Evolutionary conservation across 2,113 vertebrate species (phyloP), one percentile per base, ranked within the genome.

Genomic region (Oncorhynchus mykiss): DNA sequence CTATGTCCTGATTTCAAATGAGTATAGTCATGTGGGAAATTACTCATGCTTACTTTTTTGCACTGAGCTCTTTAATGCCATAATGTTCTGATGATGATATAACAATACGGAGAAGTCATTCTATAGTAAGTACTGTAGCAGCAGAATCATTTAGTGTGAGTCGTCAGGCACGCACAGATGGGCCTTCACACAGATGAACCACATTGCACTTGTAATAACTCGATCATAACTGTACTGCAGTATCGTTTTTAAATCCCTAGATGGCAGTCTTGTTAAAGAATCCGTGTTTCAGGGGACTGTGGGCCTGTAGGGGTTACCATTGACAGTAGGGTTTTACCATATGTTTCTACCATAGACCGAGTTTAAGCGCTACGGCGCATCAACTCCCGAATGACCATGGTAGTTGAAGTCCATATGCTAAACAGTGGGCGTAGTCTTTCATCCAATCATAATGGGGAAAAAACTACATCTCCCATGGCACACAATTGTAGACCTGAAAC

Each of bases 381-480:
- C 16, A 49, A 70, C 34, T 49, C n/a, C 68, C 82, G 85, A 66
- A 78, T 91, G 85, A 89, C 39, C 39, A 45, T 45, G 39, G 39
- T 45, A 45, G 39, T 11, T 45, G 39, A 45, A 11, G 39, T 45
- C 82, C 69, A 20, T 87, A 11, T 45, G 39, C 8, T 45, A 45
- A 45, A 45, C 9, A 45, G 39, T 7, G 12, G 2, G 4, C 14
- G 3, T 34, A 0, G 3, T 25, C 0, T 12, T 25, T 9, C 0
- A 1, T 2, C 3, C 2, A 3, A 1, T 1, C 18, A 1, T 45
- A 0, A 54, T 0, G 2, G 4, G 1, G 0, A 9, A 0, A 25
- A 80, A 88, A 95, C 94, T 93, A 89, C 93, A 90, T 76, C 85
- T 88, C 93, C 93, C 89, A 78, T 20, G 29, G 45, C 67, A 20